Evolutionary conservation across 2,888 invertebrate genomes (phyloP).

Genomic region (Meteorus cinctellus): DNA sequence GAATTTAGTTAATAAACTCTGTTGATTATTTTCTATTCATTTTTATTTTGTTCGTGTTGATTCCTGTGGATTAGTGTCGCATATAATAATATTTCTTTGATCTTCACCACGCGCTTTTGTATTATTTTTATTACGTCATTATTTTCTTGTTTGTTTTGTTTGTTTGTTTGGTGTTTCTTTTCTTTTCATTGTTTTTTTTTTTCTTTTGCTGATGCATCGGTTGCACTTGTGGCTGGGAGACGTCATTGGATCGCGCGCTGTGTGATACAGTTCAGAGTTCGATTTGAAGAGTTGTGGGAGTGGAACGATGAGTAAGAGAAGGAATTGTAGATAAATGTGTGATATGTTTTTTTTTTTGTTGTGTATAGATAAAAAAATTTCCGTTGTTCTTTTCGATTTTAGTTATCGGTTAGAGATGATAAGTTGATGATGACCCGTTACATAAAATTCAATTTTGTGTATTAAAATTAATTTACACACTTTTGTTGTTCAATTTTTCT

Average conservation of each 20-base stretch:
- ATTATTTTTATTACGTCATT: neutral
- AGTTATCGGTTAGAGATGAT: no score
- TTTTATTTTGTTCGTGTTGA: neutral
- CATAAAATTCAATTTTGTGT: no score
- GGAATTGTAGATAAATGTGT: neutral
- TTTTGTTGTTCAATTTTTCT: no score
- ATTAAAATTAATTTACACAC: neutral
- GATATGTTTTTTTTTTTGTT: no score
- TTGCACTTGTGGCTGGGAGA: neutral
- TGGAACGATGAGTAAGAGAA: no score
- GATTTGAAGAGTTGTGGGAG: neutral
- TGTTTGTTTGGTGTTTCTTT: no score
- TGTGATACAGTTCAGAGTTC: neutral
- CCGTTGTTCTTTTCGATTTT: no score
- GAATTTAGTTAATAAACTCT: conserved; percentile 2
- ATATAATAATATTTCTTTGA: neutral
- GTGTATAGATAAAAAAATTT: no score
- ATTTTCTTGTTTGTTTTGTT: neutral
- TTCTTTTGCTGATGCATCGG: neutral
- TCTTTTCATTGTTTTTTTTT: neutral
- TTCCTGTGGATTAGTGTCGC: no score
- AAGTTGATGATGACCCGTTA: no score
- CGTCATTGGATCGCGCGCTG: neutral
- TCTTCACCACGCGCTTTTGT: neutral
- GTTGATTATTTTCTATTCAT: neutral